Percentiles rank a stretch among this genome's conserved stretches.
These are phyloP conservation scores for Lepidothrix coronata DNA, from an alignment of 2,113 vertebrate genomes.

Conservation along the genomic window DNA sequence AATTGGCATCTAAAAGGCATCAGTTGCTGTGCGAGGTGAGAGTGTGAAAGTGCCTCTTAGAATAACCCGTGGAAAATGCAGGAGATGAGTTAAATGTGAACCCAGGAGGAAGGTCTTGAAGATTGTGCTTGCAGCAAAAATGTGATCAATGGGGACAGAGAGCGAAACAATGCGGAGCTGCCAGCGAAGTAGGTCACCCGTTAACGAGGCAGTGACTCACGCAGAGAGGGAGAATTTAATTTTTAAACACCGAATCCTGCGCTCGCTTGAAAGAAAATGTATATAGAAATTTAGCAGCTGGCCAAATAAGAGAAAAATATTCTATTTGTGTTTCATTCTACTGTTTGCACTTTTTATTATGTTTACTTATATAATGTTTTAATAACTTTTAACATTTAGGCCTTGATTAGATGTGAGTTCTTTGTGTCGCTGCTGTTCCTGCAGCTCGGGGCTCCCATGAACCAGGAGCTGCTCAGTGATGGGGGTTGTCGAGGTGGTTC, in stretches of 20 bases:
- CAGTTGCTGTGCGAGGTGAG: slow-evolving; percentile 9
- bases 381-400: neutral
- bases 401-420: neutral
- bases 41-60: slow-evolving; percentile 31
- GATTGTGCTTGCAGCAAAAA: slow-evolving; percentile 58
- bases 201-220: slow-evolving; percentile 41
- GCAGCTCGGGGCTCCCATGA: neutral
- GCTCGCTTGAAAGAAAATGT: neutral
- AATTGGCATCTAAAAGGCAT: slow-evolving; percentile 50
- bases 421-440: neutral
- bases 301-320: neutral
- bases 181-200: slow-evolving; percentile 67
- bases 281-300: neutral
- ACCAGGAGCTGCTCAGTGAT: neutral
- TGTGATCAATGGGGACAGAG: slow-evolving; percentile 60
- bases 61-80: slow-evolving; percentile 52
- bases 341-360: neutral
- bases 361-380: neutral
- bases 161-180: slow-evolving; percentile 39
- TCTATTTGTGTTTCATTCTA: neutral
- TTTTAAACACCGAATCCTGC: slow-evolving; percentile 13
- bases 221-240: slow-evolving; percentile 29
- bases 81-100: slow-evolving; percentile 52
- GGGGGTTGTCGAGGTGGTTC: neutral
- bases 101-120: slow-evolving; percentile 57